Conservation (phyloP, 2,113 vertebrate genomes). For the Zosterops lateralis region DNA sequence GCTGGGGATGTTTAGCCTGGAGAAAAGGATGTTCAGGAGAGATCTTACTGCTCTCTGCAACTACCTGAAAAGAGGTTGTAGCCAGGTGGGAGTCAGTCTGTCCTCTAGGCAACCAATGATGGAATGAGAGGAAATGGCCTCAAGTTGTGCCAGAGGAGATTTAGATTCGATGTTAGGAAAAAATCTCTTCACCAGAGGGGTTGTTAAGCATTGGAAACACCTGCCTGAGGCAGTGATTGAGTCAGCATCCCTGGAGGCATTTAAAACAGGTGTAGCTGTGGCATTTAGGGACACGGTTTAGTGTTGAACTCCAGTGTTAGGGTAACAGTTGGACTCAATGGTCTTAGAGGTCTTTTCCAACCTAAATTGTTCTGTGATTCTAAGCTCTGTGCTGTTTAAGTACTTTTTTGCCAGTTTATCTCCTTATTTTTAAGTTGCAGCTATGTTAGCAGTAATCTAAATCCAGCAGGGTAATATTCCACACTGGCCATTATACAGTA, state of each 20-base stretch:
- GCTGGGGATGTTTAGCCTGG: background rate
- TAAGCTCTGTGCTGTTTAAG: background rate
- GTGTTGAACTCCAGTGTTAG: background rate
- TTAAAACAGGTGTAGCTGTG: background rate
- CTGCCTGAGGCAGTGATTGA: background rate
- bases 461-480: background rate
- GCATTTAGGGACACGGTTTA: background rate
- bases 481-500: background rate
- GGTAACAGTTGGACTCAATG: background rate
- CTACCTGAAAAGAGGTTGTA: background rate
- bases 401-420: background rate
- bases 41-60: background rate
- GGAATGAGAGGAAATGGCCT: background rate
- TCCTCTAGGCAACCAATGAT: background rate
- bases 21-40: background rate
- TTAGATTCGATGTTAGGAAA: background rate
- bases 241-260: background rate
- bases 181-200: background rate
- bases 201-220: background rate
- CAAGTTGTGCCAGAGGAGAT: background rate
- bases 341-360: background rate
- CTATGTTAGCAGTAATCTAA: background rate
- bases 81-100: background rate
- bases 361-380: background rate
- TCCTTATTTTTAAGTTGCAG: background rate